Percentiles rank a stretch among this genome's conserved stretches.
phyloP scores from a whole-genome alignment of 2,888 invertebrate species.

The Xylota sylvarum region DNA sequence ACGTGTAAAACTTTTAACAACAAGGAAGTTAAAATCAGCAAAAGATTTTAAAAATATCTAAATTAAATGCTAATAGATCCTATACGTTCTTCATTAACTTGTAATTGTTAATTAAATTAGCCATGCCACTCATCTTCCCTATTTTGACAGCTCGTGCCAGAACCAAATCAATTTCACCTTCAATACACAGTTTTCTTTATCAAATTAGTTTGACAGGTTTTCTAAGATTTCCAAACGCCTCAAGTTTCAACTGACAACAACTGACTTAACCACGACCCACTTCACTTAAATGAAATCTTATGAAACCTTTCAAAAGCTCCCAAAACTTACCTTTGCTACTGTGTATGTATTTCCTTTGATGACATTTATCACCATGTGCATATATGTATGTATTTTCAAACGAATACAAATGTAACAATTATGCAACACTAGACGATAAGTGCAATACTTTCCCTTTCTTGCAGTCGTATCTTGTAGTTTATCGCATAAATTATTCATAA shows the following conservation, averaged over 20 bases:
- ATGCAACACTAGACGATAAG: slow-evolving; percentile 12
- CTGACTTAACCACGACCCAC: no score
- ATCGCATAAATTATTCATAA: slow-evolving; percentile 37
- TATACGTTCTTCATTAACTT: background rate
- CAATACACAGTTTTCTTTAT: background rate
- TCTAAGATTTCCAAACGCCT: no score
- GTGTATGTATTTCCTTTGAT: background rate
- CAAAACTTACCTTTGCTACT: background rate
- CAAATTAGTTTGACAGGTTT: background rate
- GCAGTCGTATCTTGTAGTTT: background rate
- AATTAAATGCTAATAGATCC: background rate
- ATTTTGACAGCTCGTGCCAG: background rate
- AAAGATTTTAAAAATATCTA: background rate
- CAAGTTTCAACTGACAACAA: no score
- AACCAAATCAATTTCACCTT: background rate
- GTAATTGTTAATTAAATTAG: background rate
- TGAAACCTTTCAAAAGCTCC: no score
- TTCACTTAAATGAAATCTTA: no score
- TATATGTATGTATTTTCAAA: no score
- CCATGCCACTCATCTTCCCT: background rate
- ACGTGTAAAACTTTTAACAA: no score
- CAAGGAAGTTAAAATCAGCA: background rate
- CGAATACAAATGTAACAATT: background rate
- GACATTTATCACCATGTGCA: background rate
- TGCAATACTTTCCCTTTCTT: slow-evolving; percentile 30